Percentiles rank a stretch among this genome's conserved stretches.
Conservation (phyloP, 2,113 vertebrate species). For the Passer domesticus region DNA sequence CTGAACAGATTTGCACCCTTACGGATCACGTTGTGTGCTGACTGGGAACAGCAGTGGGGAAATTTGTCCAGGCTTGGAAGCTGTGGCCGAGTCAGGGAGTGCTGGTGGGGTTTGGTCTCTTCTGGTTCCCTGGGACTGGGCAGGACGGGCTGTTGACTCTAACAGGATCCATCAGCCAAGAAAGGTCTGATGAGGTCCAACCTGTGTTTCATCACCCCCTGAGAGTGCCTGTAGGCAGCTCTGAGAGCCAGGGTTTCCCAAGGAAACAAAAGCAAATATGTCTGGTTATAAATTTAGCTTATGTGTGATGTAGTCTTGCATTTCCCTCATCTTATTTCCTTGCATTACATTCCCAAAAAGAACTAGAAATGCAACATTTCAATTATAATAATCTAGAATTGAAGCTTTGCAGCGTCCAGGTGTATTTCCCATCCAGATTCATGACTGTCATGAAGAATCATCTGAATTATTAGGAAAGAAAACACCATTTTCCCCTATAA, state of each 20-base stretch:
- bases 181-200: not conserved
- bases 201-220: not conserved
- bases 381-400: not conserved
- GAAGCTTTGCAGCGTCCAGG: not conserved
- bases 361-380: not conserved
- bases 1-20: slow-evolving; percentile 40
- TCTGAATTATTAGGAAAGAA: not conserved
- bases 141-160: not conserved
- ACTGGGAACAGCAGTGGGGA: not conserved
- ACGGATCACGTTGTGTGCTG: not conserved
- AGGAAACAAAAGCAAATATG: slow-evolving; percentile 34
- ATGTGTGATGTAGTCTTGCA: not conserved
- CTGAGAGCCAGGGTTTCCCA: not conserved
- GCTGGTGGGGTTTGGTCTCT: not conserved
- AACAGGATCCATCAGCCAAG: not conserved
- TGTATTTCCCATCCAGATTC: not conserved
- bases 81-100: not conserved
- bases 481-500: not conserved
- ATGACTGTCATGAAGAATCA: not conserved
- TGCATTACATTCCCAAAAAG: not conserved
- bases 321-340: not conserved
- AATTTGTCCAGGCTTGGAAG: not conserved
- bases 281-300: slow-evolving; percentile 31
- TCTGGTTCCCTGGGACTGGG: not conserved
- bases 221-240: not conserved